Conservation (phyloP, 2,797 vertebrate species). For the Macropodus opercularis region DNA sequence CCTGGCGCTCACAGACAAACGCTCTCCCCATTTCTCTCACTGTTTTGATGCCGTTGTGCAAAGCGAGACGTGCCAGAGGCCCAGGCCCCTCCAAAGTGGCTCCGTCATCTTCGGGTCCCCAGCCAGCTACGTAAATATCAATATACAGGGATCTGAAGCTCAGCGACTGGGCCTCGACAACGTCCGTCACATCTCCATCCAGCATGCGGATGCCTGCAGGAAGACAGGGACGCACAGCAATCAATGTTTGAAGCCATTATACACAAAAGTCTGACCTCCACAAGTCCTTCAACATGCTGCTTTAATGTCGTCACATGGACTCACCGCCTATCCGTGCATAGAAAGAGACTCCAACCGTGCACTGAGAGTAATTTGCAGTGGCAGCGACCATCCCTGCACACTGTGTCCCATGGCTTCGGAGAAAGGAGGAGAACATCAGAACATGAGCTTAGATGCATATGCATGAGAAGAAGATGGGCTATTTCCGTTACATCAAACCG, state of each 20-base stretch:
- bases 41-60: conserved; percentile 84
- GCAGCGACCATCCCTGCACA: conserved; percentile 95
- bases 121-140: conserved; percentile 94
- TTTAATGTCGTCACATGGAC: conserved; percentile 48
- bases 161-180: conserved; percentile 92
- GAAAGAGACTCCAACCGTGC: conserved; percentile 93
- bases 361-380: conserved; percentile 92
- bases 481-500: conserved; percentile 73
- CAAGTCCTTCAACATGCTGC: conserved; percentile 19
- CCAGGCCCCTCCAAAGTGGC: conserved; percentile 94
- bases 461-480: conserved; percentile 69
- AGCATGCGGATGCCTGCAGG: conserved; percentile 92
- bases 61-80: conserved; percentile 88
- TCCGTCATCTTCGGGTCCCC: conserved; percentile 95
- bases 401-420: conserved; percentile 92
- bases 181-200: conserved; percentile 94
- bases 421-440: conserved; percentile 66
- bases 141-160: conserved; percentile 91
- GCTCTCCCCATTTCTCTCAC: conserved; percentile 58
- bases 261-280: conserved; percentile 29
- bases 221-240: background rate
- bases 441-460: conserved; percentile 70
- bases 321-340: conserved; percentile 93
- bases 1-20: conserved; percentile 6
- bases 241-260: background rate